Evolutionary conservation across 2,888 invertebrate genomes (phyloP).

Genomic region (Steinernema hermaphroditum): DNA sequence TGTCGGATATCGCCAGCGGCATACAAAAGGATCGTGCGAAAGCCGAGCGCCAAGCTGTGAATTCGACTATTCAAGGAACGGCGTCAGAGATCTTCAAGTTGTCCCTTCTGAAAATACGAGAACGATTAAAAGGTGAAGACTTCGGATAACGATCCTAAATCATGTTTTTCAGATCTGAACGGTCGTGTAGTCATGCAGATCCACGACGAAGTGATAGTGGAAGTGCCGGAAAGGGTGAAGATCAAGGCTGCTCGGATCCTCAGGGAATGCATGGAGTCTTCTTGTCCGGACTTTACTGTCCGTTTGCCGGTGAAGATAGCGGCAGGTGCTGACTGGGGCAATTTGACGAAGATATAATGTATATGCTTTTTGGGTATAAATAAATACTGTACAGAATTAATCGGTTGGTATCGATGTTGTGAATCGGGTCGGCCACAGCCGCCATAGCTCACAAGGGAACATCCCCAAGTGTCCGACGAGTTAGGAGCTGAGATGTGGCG

Average conservation of each 20-base stretch:
- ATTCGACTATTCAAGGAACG: conserved; percentile 92
- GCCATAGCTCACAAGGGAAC: no score
- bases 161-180: conserved; percentile 35
- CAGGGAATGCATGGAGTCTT: conserved; percentile 41
- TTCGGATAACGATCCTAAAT: not conserved
- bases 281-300: conserved; percentile 41
- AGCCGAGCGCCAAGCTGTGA: conserved; percentile 93
- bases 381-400: no score
- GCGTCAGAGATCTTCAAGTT: conserved; percentile 92
- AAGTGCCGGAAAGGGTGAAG: conserved; percentile 74
- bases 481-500: no score
- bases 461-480: no score
- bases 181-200: conserved; percentile 80
- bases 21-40: conserved; percentile 74
- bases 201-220: conserved; percentile 94
- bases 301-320: conserved; percentile 45
- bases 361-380: not conserved
- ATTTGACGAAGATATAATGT: conserved; percentile 32
- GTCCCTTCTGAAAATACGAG: conserved; percentile 82
- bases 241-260: conserved; percentile 52
- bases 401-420: no score
- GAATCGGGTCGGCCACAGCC: no score
- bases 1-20: conserved; percentile 73
- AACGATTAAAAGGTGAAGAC: conserved; percentile 69
- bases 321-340: conserved; percentile 43